Percentiles rank a stretch among this genome's conserved stretches.
phyloP scores from a whole-genome alignment of 2,113 vertebrate genomes.

The Chaetops frenatus region DNA sequence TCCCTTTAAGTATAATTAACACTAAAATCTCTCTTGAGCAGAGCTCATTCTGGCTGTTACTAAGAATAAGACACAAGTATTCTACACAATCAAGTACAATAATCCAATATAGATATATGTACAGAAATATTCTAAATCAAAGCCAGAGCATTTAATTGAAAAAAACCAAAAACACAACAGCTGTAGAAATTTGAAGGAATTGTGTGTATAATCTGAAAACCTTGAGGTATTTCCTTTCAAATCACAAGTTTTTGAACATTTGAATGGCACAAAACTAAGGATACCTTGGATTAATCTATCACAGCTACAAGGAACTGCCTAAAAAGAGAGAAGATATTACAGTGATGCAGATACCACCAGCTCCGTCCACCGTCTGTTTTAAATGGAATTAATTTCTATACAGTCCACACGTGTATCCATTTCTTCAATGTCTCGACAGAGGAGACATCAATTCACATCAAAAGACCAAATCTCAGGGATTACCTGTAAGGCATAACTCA shows the following conservation, averaged over 20 bases:
- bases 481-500: neutral
- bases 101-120: neutral
- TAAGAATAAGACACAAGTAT: neutral
- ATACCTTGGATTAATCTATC: constrained; percentile 31
- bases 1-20: neutral
- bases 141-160: neutral
- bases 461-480: neutral
- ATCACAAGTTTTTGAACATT: neutral
- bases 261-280: neutral
- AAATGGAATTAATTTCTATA: neutral
- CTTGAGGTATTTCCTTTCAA: constrained; percentile 26
- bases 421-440: neutral
- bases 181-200: neutral
- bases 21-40: neutral
- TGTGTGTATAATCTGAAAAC: neutral
- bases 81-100: neutral
- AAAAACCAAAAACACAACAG: neutral
- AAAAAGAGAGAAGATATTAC: constrained; percentile 21
- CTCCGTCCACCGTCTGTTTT: neutral
- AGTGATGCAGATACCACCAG: neutral
- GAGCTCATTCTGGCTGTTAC: neutral
- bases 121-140: neutral
- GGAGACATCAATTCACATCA: neutral
- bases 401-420: rapidly evolving
- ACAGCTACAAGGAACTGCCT: neutral